These are phyloP conservation scores for Caenorhabditis sulstoni DNA, from an alignment of 2,888 invertebrate species.

Conservation along the genomic window DNA sequence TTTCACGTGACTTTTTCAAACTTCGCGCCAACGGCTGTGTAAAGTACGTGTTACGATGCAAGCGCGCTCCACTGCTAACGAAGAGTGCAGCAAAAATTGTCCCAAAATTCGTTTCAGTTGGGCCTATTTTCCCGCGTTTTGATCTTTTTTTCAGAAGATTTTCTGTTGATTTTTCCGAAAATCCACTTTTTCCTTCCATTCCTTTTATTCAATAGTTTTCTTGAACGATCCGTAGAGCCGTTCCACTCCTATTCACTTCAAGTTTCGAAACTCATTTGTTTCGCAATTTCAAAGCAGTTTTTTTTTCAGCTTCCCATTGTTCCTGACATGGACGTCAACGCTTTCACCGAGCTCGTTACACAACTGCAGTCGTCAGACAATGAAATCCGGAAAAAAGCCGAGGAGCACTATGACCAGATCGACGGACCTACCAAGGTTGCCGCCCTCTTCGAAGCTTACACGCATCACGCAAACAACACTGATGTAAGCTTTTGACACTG, in stretches of 20 bases:
- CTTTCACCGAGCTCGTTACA: constrained; percentile 56
- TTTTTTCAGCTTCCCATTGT: not conserved
- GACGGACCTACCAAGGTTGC: constrained; percentile 54
- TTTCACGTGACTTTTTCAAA: constrained; percentile 26
- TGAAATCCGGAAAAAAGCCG: constrained; percentile 55
- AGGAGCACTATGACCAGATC: constrained; percentile 59
- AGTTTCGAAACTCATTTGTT: too few species aligned
- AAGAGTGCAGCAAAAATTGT: constrained; percentile 24
- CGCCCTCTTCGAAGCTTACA: constrained; percentile 71
- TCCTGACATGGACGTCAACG: constrained; percentile 52
- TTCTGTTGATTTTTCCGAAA: not conserved
- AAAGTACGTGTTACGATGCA: constrained; percentile 39
- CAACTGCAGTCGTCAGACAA: constrained; percentile 59
- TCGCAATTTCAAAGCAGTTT: too few species aligned
- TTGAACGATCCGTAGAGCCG: too few species aligned
- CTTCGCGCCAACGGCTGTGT: constrained; percentile 27
- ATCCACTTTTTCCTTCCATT: too few species aligned
- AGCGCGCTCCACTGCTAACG: constrained; percentile 39
- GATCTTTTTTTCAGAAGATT: not conserved
- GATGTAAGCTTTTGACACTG: constrained; percentile 65
- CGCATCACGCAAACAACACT: constrained; percentile 51
- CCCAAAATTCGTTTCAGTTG: constrained; percentile 53
- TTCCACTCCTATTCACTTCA: not conserved
- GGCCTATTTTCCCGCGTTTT: constrained; percentile 18
- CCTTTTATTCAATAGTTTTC: too few species aligned